These are phyloP conservation scores for Eutolmus rufibarbis DNA, from an alignment of 2,888 invertebrate species.

Conservation along the genomic window DNA sequence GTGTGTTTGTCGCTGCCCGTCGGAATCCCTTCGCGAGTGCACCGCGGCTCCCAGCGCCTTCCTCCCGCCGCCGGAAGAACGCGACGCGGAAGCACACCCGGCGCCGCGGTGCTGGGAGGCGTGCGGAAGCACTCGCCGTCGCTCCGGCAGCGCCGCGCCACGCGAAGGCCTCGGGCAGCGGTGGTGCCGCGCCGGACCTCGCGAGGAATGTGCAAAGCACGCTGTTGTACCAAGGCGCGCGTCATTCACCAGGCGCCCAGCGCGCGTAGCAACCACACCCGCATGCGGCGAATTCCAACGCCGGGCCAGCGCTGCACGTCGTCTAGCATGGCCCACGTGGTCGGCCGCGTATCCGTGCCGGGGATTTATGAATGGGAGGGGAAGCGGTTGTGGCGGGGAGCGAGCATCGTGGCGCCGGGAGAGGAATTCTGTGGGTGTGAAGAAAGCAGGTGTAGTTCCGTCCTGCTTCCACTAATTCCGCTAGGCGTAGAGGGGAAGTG, in stretches of 20 bases:
- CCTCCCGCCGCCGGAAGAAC: too few species aligned
- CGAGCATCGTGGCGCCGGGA: background rate
- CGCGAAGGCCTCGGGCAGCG: background rate
- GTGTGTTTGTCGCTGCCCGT: too few species aligned
- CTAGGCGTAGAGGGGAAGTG: background rate
- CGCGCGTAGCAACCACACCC: constrained; percentile 49
- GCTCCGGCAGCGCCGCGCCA: background rate
- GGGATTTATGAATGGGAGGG: constrained; percentile 21
- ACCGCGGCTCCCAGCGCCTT: too few species aligned
- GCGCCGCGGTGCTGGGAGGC: background rate
- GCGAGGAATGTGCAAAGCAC: constrained; percentile 51
- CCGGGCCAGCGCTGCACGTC: background rate
- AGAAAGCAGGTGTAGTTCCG: background rate
- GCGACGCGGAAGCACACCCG: background rate
- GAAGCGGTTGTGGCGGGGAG: background rate
- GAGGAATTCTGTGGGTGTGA: background rate
- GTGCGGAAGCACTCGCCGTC: background rate
- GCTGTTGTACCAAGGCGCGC: constrained; percentile 60
- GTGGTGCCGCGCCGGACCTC: background rate
- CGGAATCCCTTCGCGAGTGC: too few species aligned
- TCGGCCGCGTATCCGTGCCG: too few species aligned
- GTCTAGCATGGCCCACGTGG: background rate
- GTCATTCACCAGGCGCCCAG: constrained; percentile 60
- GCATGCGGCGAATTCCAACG: constrained; percentile 14
- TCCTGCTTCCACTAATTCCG: background rate